Conservation (phyloP, 92 coral and sea anemone genomes). For the Plumapathes pennacea region DNA sequence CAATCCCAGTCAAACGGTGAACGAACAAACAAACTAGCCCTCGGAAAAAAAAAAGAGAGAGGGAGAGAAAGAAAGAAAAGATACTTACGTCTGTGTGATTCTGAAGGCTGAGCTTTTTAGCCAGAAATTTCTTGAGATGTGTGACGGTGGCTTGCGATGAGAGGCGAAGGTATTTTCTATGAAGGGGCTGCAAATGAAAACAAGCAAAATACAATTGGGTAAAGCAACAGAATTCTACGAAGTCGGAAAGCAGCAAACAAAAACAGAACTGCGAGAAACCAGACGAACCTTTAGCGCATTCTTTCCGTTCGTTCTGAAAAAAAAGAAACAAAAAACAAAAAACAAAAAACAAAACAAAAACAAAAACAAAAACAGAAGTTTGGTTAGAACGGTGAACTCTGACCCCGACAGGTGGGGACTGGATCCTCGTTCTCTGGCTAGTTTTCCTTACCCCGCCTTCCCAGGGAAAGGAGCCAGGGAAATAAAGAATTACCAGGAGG, state of each 20-base stretch:
- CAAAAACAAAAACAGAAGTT: slow-evolving; percentile 12
- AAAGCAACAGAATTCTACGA: too few relatives aligned
- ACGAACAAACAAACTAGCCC: too few relatives aligned
- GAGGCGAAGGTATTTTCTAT: slow-evolving; percentile 78
- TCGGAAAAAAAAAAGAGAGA: background rate
- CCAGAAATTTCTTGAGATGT: slow-evolving; percentile 89
- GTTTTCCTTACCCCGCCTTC: background rate
- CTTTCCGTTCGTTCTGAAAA: slow-evolving; percentile 47
- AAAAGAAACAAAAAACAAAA: background rate
- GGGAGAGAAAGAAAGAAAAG: background rate
- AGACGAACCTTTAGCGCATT: slow-evolving; percentile 27
- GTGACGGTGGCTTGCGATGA: slow-evolving; percentile 96
- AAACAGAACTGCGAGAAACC: too few relatives aligned
- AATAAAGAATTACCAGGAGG: too few relatives aligned
- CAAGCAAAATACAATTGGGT: too few relatives aligned
- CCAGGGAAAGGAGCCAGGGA: background rate
- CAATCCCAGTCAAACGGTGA: too few relatives aligned
- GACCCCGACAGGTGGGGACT: background rate
- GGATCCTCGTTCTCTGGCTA: background rate
- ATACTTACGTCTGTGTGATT: slow-evolving; percentile 84
- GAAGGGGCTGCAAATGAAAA: slow-evolving; percentile 64
- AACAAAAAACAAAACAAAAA: background rate
- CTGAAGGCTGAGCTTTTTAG: slow-evolving; percentile 77
- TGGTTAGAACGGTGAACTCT: background rate
- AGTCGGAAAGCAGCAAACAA: too few relatives aligned